Conservation (phyloP, 2,113 vertebrate species). For the Corythornis madagascariensis region DNA sequence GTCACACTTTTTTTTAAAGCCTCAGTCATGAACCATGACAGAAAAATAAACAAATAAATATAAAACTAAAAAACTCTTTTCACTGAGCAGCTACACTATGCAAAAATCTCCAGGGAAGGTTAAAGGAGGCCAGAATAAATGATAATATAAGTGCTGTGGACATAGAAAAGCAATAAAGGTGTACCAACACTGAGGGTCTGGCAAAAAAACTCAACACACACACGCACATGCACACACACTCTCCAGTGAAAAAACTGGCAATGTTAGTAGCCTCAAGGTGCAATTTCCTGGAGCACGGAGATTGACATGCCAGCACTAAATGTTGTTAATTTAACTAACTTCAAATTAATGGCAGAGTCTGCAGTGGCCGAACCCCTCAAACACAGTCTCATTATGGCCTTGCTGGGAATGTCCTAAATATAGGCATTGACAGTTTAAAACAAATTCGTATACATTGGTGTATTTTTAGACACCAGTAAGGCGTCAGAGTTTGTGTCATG, state of each 20-base stretch:
- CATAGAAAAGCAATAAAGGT: slow-evolving; percentile 76
- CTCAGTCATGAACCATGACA: slow-evolving; percentile 88
- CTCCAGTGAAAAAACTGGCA: slow-evolving; percentile 83
- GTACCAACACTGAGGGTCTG: slow-evolving; percentile 73
- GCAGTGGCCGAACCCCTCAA: slow-evolving; percentile 78
- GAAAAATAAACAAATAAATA: slow-evolving; percentile 95
- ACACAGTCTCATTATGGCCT: slow-evolving; percentile 89
- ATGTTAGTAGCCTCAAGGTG: slow-evolving; percentile 87
- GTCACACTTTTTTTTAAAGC: slow-evolving; percentile 82
- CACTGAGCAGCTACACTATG: slow-evolving; percentile 81
- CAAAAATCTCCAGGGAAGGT: slow-evolving; percentile 78
- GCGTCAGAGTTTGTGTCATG: slow-evolving; percentile 83
- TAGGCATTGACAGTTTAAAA: slow-evolving; percentile 83
- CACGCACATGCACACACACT: slow-evolving; percentile 55
- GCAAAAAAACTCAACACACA: slow-evolving; percentile 59
- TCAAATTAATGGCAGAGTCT: slow-evolving; percentile 86
- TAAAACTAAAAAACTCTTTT: slow-evolving; percentile 86
- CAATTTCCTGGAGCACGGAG: slow-evolving; percentile 87
- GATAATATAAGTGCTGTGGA: slow-evolving; percentile 88
- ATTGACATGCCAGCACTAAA: slow-evolving; percentile 88
- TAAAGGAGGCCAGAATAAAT: slow-evolving; percentile 85
- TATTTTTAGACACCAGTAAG: slow-evolving; percentile 82
- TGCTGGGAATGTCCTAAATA: slow-evolving; percentile 85
- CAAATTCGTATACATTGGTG: slow-evolving; percentile 80
- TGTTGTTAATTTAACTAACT: slow-evolving; percentile 91